Evolutionary conservation across 2,113 vertebrate genomes (phyloP).

Genomic region (Neopipo cinnamomea): DNA sequence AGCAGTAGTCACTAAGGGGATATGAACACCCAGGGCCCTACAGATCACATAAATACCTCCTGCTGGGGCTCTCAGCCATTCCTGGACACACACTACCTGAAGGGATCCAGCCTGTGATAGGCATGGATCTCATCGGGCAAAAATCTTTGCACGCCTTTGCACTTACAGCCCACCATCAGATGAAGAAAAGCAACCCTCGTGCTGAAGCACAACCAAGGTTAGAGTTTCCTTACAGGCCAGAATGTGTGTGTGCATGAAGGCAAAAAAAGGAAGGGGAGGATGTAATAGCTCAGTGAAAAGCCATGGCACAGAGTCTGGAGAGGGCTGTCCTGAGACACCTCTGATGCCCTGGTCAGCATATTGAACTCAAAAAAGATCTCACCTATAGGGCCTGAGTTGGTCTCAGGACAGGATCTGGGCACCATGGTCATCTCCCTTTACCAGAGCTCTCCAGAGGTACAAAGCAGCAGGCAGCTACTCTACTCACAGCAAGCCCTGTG

Average conservation of each 20-base stretch:
- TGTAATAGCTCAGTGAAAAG: neutral
- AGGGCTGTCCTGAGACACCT: neutral
- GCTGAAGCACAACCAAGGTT: accelerated
- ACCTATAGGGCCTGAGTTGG: neutral
- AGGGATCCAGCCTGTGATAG: neutral
- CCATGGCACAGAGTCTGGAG: neutral
- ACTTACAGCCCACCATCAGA: neutral
- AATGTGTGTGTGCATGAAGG: accelerated
- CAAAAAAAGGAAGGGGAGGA: neutral
- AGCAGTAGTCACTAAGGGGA: neutral
- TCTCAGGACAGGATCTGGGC: neutral
- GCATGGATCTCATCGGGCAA: neutral
- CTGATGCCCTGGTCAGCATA: accelerated
- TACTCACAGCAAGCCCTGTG: neutral
- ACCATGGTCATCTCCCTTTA: accelerated
- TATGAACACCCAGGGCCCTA: accelerated
- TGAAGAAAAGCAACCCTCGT: accelerated
- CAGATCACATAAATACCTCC: neutral
- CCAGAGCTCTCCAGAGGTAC: neutral
- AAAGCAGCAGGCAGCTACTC: neutral
- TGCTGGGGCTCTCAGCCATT: accelerated
- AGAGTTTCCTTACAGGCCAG: accelerated
- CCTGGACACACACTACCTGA: neutral
- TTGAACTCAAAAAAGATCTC: neutral
- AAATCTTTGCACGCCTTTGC: neutral